Base-by-base conservation (phyloP, 2,888 invertebrate species). In the Listrodromus nycthemerus region DNA sequence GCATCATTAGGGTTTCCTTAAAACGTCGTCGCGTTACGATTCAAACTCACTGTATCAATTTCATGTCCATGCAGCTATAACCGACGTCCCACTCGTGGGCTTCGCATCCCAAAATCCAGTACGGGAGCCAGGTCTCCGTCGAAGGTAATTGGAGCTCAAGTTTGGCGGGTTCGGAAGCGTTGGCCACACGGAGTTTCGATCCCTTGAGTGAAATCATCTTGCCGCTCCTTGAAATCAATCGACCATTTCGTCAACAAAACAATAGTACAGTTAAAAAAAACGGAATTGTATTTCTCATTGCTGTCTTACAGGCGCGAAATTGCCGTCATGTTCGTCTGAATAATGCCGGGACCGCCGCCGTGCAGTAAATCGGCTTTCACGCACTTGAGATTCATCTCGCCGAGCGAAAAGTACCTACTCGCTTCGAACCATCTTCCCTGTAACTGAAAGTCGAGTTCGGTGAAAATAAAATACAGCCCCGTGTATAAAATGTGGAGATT, bases 41-140 rank as follows among this genome's bases (percentile, higher is more conserved):
- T 21, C 8, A 10, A 7, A 71, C 80, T 85, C 88, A 92, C 92
- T 95, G 95, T 82, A 95, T 92, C 13, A 95, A 85, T 50, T 94
- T 94, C 69, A 95, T 90, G 85, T 95, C 94, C 0, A 89, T 91
- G 88, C 96, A 96, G 30, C 95, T 95, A 94, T 95, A 96, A 8
- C 96, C 95, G 0, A 96, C 94, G 0, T 96, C 93, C 86, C 95
- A 96, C 21, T 93, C 93, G 0, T 92, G 92, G 89, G 96, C 96
- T 89, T 96, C 96, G 0, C 96, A 96, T 37, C 94, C 95, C n/a
- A 96, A 88, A 0, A 96, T 93, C 95, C 95, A 96, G 89, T 96
- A 96, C 1, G 95, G 94, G 0, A 94, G 94, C 27, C 95, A 94
- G 45, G 94, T 91, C 16, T 13, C 13, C 19, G 90, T 24, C 95